phyloP scores from a whole-genome alignment of 2,888 invertebrate genomes.

The Phalera bucephala region DNA sequence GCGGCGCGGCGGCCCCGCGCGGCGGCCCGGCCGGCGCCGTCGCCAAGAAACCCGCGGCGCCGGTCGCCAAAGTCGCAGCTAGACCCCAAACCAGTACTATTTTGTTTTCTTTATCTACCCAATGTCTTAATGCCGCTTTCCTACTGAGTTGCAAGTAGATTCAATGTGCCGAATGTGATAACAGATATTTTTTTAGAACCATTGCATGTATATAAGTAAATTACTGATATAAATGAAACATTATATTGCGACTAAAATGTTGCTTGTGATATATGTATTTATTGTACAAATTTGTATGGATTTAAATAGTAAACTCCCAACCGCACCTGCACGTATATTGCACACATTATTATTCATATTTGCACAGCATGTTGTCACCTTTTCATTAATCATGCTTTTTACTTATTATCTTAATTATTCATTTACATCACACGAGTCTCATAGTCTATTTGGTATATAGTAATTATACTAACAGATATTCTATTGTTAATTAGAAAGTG shows the following conservation, averaged over 20 bases:
- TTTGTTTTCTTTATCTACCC: slow-evolving; percentile 52
- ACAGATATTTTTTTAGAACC: slow-evolving; percentile 25
- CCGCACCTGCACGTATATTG: slow-evolving; percentile 30
- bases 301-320: slow-evolving; percentile 6
- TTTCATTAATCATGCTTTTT: slow-evolving; percentile 10
- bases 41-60: slow-evolving; percentile 69
- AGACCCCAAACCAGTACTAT: slow-evolving; percentile 85
- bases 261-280: slow-evolving; percentile 12
- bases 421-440: no score
- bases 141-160: slow-evolving; percentile 18
- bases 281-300: slow-evolving; percentile 19
- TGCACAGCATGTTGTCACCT: slow-evolving; percentile 30
- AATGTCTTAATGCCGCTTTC: no score
- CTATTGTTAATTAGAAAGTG: no score
- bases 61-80: slow-evolving; percentile 83
- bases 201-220: slow-evolving; percentile 39
- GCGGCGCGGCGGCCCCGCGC: slow-evolving; percentile 82
- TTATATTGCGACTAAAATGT: no score
- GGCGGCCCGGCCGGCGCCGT: slow-evolving; percentile 57
- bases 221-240: no score
- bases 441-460: no score
- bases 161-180: neutral
- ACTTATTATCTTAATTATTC: no score
- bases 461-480: no score
- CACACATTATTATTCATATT: slow-evolving; percentile 24